Evolutionary conservation across 2,113 vertebrate genomes (phyloP).

Genomic region (Marmota flaviventris): DNA sequence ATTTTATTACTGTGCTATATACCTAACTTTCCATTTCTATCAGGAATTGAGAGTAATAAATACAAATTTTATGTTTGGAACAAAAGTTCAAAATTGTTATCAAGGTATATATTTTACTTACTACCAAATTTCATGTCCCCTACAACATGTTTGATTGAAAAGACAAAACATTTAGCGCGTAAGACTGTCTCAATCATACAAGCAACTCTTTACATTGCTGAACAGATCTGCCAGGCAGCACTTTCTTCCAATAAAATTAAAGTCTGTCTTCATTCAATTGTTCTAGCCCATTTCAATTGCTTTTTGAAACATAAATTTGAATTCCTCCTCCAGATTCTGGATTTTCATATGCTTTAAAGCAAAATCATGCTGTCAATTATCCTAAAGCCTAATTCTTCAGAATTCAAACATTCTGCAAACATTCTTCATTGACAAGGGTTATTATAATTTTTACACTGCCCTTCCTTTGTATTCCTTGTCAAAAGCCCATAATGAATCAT

Average conservation of each 20-base stretch:
- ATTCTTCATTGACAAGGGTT: not conserved
- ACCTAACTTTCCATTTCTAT: not conserved
- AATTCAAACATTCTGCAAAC: not conserved
- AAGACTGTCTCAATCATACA: not conserved
- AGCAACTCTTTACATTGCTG: not conserved
- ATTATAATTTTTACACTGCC: not conserved
- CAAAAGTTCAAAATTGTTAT: not conserved
- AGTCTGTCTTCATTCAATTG: not conserved
- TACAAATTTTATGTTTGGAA: not conserved
- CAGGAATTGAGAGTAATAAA: not conserved
- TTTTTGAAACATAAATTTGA: not conserved
- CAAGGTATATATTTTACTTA: not conserved
- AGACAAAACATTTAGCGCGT: conserved; percentile 17
- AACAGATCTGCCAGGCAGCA: not conserved
- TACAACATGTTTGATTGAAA: conserved; percentile 27
- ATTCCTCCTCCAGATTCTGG: not conserved
- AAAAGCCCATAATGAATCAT: not conserved
- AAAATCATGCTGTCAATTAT: not conserved
- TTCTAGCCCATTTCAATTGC: not conserved
- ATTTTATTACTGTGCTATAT: not conserved
- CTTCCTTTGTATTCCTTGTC: not conserved
- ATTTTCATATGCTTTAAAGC: not conserved
- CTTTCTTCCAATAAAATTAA: not conserved
- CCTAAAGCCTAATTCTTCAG: not conserved
- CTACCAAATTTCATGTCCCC: conserved; percentile 10